These are phyloP conservation scores for Halcyon leucocephala DNA, from an alignment of 2,797 vertebrate species.

Conservation along the genomic window DNA sequence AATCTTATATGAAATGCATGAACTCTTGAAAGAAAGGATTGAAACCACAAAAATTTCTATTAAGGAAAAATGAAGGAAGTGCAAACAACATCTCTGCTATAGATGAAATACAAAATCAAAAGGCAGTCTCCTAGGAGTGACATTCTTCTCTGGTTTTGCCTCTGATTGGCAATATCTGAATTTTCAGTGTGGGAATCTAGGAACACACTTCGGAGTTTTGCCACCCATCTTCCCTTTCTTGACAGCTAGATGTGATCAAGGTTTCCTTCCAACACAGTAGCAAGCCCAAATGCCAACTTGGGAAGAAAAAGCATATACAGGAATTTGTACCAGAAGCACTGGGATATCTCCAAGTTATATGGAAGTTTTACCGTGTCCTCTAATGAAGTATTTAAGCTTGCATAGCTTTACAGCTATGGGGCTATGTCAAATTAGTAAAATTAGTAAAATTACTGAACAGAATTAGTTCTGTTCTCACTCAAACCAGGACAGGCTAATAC, in stretches of 20 bases:
- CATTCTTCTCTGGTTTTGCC: background rate
- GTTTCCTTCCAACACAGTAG: background rate
- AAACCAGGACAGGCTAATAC: background rate
- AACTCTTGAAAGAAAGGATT: background rate
- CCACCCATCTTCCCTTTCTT: background rate
- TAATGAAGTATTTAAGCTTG: background rate
- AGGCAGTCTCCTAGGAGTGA: background rate
- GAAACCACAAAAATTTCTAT: background rate
- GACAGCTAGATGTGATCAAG: background rate
- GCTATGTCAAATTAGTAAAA: too few species aligned
- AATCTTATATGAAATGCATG: background rate
- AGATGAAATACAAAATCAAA: background rate
- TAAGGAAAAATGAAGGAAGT: background rate
- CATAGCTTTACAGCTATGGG: background rate
- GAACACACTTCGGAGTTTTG: background rate
- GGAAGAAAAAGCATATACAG: background rate
- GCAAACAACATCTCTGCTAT: background rate
- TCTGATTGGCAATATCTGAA: background rate
- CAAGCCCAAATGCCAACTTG: background rate
- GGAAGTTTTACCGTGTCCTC: background rate
- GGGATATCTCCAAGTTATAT: background rate
- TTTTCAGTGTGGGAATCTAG: background rate
- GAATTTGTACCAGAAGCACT: background rate
- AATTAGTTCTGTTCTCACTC: too few species aligned
- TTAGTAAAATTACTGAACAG: too few species aligned